Percentiles rank a stretch among this genome's conserved stretches.
phyloP scores from a whole-genome alignment of 37 sponge, comb jelly and placozoan genomes.

The Eunapius fragilis region DNA sequence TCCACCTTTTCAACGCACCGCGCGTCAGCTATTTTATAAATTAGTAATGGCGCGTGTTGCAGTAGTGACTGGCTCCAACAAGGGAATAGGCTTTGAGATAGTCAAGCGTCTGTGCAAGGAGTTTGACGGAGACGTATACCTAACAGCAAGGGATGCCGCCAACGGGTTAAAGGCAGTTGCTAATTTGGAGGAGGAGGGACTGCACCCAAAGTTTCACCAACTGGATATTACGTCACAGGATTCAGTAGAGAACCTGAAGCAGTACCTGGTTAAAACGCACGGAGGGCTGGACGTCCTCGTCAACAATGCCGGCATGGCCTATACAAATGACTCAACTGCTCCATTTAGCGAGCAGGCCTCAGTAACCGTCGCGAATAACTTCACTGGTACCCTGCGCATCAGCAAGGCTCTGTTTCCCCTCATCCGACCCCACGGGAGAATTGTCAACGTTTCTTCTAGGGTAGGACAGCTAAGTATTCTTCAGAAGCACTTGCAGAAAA shows the following conservation, averaged over 20 bases:
- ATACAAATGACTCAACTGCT: slow-evolving; percentile 69
- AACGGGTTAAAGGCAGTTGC: slow-evolving; percentile 68
- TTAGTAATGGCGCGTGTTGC: slow-evolving; percentile 58
- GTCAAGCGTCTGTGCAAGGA: slow-evolving; percentile 80
- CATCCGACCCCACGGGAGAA: slow-evolving; percentile 60
- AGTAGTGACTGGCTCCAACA: slow-evolving; percentile 91
- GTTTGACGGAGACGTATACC: slow-evolving; percentile 85
- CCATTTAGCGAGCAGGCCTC: slow-evolving; percentile 74
- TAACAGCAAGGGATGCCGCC: slow-evolving; percentile 60
- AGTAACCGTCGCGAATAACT: slow-evolving; percentile 69
- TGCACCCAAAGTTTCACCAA: slow-evolving; percentile 77
- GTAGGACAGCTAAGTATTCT: slow-evolving; percentile 34
- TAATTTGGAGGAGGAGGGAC: slow-evolving; percentile 65
- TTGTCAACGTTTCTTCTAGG: slow-evolving; percentile 79
- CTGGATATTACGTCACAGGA: slow-evolving; percentile 78
- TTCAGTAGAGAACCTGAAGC: slow-evolving; percentile 57
- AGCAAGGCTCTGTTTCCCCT: slow-evolving; percentile 69
- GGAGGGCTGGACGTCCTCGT: slow-evolving; percentile 87
- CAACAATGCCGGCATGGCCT: slow-evolving; percentile 86
- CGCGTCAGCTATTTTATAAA: too few species aligned
- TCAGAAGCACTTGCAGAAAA: slow-evolving; percentile 16
- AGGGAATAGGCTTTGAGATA: slow-evolving; percentile 90
- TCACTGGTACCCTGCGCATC: slow-evolving; percentile 82
- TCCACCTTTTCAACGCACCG: too few species aligned
- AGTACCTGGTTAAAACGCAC: slow-evolving; percentile 50